phyloP scores from a whole-genome alignment of 2,113 vertebrate species.

The Cromileptes altivelis region DNA sequence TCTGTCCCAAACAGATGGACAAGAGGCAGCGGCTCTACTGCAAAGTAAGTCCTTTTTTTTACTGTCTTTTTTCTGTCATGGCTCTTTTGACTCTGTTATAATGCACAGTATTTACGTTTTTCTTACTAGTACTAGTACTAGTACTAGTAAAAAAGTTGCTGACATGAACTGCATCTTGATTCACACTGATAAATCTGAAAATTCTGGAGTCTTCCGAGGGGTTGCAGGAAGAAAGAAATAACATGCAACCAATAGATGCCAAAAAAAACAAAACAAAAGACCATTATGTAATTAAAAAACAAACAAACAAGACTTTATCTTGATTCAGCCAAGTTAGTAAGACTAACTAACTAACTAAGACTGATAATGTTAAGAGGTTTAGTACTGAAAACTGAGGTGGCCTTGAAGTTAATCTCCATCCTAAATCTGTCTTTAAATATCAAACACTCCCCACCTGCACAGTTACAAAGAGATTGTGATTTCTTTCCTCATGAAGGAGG shows the following conservation, averaged over 20 bases:
- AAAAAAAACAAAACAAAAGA: neutral
- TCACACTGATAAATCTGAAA: neutral
- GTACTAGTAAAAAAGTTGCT: neutral
- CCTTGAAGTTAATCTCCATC: neutral
- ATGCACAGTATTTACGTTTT: neutral
- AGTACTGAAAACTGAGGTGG: neutral
- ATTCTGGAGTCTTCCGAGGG: neutral
- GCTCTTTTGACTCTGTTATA: neutral
- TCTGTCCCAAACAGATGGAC: constrained; percentile 88
- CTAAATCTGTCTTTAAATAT: neutral
- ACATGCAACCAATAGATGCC: neutral
- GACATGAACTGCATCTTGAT: neutral
- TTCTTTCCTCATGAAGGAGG: neutral
- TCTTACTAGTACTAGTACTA: neutral
- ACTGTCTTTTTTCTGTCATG: neutral
- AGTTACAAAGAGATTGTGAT: neutral
- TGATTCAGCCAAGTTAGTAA: neutral
- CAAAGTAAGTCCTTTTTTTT: constrained; percentile 87
- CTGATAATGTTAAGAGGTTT: neutral
- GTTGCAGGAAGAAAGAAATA: neutral
- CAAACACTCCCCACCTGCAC: neutral
- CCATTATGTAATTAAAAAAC: too few relatives aligned
- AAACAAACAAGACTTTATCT: neutral
- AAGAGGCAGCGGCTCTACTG: constrained; percentile 86
- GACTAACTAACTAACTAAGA: too few relatives aligned